Evolutionary conservation across 2,113 vertebrate species (phyloP).

Genomic region (Sialia sialis): DNA sequence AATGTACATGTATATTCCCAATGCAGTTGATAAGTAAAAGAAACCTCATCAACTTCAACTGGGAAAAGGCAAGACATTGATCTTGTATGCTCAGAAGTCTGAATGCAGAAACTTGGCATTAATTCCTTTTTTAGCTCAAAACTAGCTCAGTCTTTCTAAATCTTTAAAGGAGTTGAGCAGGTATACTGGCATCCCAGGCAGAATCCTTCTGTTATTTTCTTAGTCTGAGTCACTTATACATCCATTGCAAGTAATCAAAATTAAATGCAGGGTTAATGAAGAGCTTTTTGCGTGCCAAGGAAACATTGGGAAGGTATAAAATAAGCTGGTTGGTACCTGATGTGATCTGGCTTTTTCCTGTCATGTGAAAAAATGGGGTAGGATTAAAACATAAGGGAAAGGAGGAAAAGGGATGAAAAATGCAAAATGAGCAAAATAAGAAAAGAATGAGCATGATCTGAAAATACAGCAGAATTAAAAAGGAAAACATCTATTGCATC

Average conservation of each 20-base stretch:
- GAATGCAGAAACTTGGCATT: neutral
- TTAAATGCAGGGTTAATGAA: constrained; percentile 73
- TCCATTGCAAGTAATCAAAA: constrained; percentile 79
- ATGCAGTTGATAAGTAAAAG: neutral
- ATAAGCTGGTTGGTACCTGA: constrained; percentile 82
- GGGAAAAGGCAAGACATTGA: neutral
- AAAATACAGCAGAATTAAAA: constrained; percentile 70
- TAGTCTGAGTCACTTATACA: constrained; percentile 57
- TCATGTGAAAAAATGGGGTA: constrained; percentile 83
- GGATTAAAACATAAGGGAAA: constrained; percentile 81
- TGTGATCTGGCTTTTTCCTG: constrained; percentile 86
- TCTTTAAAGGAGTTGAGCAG: neutral
- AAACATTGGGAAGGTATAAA: constrained; percentile 68
- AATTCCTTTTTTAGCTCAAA: neutral
- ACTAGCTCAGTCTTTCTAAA: neutral
- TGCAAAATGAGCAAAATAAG: constrained; percentile 76
- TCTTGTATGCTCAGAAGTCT: neutral
- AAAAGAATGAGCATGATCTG: constrained; percentile 68
- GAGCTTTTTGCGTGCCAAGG: constrained; percentile 73
- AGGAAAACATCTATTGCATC: constrained; percentile 6
- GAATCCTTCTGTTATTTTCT: constrained; percentile 64
- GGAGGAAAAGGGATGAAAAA: constrained; percentile 72
- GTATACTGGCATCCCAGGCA: constrained; percentile 20
- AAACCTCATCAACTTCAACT: neutral
- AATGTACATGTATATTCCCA: neutral